Percentiles rank a stretch among this genome's conserved stretches.
These are phyloP conservation scores for Crypturellus tataupa DNA, from an alignment of 2,797 vertebrate genomes.

Conservation along the genomic window DNA sequence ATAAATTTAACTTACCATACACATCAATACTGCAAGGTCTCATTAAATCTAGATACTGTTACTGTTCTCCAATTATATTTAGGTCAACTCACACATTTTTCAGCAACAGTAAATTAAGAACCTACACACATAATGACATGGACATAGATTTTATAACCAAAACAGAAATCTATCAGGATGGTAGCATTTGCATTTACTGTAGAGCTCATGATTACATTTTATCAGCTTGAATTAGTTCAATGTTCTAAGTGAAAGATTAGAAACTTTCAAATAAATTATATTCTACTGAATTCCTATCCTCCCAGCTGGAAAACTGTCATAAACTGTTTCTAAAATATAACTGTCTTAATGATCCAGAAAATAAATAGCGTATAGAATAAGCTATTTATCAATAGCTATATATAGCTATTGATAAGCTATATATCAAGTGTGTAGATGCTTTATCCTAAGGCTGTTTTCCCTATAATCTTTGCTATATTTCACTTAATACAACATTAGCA, in stretches of 20 bases:
- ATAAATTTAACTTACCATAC: neutral
- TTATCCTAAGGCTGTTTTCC: neutral
- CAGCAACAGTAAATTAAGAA: neutral
- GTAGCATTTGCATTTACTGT: neutral
- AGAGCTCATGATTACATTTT: neutral
- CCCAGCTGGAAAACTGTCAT: neutral
- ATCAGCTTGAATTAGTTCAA: neutral
- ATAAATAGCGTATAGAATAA: neutral
- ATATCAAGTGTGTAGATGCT: neutral
- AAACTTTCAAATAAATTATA: neutral
- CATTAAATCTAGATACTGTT: neutral
- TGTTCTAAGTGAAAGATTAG: neutral
- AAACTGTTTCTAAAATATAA: neutral
- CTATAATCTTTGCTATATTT: neutral
- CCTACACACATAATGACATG: neutral
- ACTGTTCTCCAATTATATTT: neutral
- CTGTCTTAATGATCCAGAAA: neutral
- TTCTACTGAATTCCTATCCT: neutral
- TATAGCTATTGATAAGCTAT: neutral
- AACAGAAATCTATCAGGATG: neutral
- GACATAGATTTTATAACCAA: neutral
- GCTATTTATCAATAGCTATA: neutral
- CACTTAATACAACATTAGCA: neutral
- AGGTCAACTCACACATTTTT: neutral
- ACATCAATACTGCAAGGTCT: neutral